Percentiles rank a stretch among this genome's conserved stretches.
Evolutionary conservation across 2,113 vertebrate genomes (phyloP).

Genomic region (Brienomyrus brachyistius): DNA sequence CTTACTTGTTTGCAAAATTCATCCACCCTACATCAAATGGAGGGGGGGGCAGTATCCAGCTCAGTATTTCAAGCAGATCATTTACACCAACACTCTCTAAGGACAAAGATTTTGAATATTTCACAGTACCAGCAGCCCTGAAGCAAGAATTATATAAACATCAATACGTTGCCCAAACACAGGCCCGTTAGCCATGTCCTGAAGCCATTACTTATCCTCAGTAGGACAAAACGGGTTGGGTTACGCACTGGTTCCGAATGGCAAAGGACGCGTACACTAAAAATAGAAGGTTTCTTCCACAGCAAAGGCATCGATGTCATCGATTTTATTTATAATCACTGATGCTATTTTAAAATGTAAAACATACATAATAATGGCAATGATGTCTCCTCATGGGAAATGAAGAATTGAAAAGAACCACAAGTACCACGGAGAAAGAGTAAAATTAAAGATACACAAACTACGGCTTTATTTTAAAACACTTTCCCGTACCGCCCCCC

Average conservation of each 20-base stretch:
- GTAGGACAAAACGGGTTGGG: background rate
- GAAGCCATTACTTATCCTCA: conserved; percentile 6
- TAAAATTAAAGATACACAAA: no score
- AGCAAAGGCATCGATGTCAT: background rate
- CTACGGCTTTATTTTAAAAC: no score
- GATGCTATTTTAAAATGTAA: background rate
- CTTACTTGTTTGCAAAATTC: background rate
- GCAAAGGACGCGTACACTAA: background rate
- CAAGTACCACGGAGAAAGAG: background rate
- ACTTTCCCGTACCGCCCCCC: background rate
- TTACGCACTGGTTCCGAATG: background rate
- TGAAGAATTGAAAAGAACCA: background rate
- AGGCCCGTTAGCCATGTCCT: conserved; percentile 8
- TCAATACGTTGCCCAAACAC: conserved; percentile 19
- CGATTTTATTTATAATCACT: background rate
- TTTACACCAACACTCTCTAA: background rate
- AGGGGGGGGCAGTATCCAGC: background rate
- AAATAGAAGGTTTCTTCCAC: conserved; percentile 7
- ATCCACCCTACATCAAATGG: background rate
- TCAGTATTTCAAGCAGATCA: conserved; percentile 10
- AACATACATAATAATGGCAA: background rate
- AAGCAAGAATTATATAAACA: conserved; percentile 20
- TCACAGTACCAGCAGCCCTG: conserved; percentile 4
- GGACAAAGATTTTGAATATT: conserved; percentile 7
- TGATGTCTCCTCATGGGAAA: background rate